Evolutionary conservation across 2,797 vertebrate genomes (phyloP), one percentile per base, ranked within the genome.

Genomic region (Helostoma temminkii): DNA sequence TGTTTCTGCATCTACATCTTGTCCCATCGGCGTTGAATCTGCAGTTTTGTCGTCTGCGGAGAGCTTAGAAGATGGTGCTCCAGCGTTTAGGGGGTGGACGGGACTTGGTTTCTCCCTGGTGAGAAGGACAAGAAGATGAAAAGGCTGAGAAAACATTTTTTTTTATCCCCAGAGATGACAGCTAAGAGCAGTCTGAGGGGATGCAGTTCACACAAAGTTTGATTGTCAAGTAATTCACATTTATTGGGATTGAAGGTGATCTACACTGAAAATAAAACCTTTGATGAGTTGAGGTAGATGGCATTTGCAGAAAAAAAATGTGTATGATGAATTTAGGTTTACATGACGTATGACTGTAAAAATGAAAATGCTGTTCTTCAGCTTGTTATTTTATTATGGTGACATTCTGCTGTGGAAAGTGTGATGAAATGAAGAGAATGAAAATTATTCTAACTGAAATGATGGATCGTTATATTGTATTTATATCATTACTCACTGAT

Each of bases 1-100:
- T 61, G 58, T 34, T 56, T 68, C 69, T 76, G 55, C 60, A 74
- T 63, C 85, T 28, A 69, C 61, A 9, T 78, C 78, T 43, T 41
- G 79, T 77, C 63, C 85, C 50, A 24, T 77, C 50, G 60, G 75
- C 14, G 75, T 78, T 15, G 72, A 71, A 60, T 91, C 85, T 52
- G 56, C 57, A 71, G 60, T 71, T 59, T 74, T 61, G 47, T 77
- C 74, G 61, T 86, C 65, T 34, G 78, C 32, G 53, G 80, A 67
- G 83, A 87, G 90, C 83, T 93, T 78, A 94, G 93, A 94, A 94
- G 91, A 94, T 94, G 93, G 94, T 94, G 89, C 94, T 93, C 94
- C 94, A 95, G 92, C 94, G 94, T 93, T 95, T 94, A 47, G 94
- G 92, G 80, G 94, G 94, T 30, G 93, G 87, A 49, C 93, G 93